Percentiles rank a stretch among this genome's conserved stretches.
phyloP scores from a whole-genome alignment of 2,113 vertebrate species.

The Tetraodon nigroviridis region DNA sequence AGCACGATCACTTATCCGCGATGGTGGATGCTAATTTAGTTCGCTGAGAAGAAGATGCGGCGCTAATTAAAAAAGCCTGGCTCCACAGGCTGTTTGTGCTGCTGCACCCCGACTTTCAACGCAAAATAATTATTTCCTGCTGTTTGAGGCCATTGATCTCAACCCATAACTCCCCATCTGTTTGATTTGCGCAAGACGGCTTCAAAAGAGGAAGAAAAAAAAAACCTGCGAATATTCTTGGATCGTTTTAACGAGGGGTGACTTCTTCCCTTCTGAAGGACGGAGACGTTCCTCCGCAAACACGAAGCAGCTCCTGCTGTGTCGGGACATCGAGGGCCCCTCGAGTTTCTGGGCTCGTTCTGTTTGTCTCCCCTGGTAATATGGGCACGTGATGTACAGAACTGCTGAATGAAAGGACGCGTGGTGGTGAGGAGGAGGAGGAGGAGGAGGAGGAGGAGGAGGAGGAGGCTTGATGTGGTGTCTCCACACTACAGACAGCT shows the following conservation, averaged over 20 bases:
- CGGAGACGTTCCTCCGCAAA: conserved; percentile 29
- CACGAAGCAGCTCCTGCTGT: conserved; percentile 32
- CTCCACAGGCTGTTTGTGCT: conserved; percentile 58
- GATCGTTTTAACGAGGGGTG: conserved; percentile 33
- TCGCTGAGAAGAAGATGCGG: conserved; percentile 27
- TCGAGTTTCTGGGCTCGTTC: conserved; percentile 34
- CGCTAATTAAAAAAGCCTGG: conserved; percentile 58
- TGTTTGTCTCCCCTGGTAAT: conserved; percentile 48
- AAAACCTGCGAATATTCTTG: conserved; percentile 36
- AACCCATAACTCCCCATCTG: conserved; percentile 34
- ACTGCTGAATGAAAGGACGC: conserved; percentile 1
- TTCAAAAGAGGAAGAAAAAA: background rate
- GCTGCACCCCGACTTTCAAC: conserved; percentile 35
- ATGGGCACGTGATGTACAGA: background rate
- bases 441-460: conserved; percentile 14
- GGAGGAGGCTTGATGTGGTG: conserved; percentile 14
- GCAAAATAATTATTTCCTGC: conserved; percentile 59
- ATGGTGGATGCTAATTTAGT: conserved; percentile 50
- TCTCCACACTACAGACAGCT: conserved; percentile 27
- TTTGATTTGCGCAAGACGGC: too few species aligned
- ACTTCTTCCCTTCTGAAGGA: conserved; percentile 27
- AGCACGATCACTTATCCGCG: conserved; percentile 27
- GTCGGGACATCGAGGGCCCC: conserved; percentile 34
- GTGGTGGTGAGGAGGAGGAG: conserved; percentile 18
- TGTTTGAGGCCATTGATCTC: conserved; percentile 59